phyloP scores from a whole-genome alignment of 1,140 invertebrate species.

The Cheumatopsyche charites region DNA sequence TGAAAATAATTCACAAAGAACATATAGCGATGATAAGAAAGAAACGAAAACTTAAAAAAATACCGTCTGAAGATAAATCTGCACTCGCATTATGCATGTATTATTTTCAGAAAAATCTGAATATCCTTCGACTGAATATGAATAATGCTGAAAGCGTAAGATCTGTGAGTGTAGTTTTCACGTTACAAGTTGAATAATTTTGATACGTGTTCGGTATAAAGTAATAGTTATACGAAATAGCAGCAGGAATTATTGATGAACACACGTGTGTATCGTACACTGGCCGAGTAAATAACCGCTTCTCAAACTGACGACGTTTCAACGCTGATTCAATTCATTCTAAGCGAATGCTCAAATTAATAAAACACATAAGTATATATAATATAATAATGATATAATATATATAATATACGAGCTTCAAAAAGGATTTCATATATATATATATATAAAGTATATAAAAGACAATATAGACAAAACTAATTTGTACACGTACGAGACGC shows the following conservation, averaged over 20 bases:
- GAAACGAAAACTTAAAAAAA: background rate
- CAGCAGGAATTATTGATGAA: slow-evolving; percentile 12
- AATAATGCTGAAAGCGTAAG: background rate
- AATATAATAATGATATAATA: slow-evolving; percentile 1
- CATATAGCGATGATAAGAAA: background rate
- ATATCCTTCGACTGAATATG: too few species aligned
- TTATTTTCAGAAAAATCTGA: background rate
- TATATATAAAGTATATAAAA: slow-evolving; percentile 20
- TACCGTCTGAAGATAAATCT: background rate
- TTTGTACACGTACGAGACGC: slow-evolving; percentile 4
- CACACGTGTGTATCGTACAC: background rate
- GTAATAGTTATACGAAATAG: slow-evolving; percentile 21
- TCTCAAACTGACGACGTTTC: slow-evolving; percentile 30
- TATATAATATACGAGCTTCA: background rate
- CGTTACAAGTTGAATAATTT: slow-evolving; percentile 16
- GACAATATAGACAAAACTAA: background rate
- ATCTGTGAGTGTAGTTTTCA: slow-evolving; percentile 5
- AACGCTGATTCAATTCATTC: slow-evolving; percentile 12
- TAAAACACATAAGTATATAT: background rate
- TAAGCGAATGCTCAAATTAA: background rate
- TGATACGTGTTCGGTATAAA: slow-evolving; percentile 8
- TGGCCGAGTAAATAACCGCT: slow-evolving; percentile 19
- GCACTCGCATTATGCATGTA: background rate
- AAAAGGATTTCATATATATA: too few species aligned
- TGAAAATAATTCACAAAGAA: slow-evolving; percentile 3